phyloP scores from a whole-genome alignment of 2,888 invertebrate species.

The Octonoba sinensis region DNA sequence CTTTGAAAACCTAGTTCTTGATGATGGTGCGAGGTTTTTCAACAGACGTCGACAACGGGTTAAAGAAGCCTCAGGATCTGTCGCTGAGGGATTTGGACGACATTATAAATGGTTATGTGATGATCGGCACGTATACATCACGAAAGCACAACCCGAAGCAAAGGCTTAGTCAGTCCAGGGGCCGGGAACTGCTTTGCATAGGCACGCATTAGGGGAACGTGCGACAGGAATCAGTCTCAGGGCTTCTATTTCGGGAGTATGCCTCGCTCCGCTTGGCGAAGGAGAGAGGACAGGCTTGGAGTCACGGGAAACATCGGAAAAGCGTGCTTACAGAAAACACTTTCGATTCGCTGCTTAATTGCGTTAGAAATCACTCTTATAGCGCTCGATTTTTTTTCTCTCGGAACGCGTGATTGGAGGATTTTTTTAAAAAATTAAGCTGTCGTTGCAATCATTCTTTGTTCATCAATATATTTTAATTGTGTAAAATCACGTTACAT shows the following conservation, averaged over 20 bases:
- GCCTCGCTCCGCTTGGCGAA: not conserved
- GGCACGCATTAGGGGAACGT: conserved; percentile 43
- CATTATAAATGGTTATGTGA: conserved; percentile 62
- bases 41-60: conserved; percentile 29
- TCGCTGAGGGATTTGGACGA: conserved; percentile 51
- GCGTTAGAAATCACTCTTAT: too few species aligned
- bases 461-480: too few species aligned
- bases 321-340: too few species aligned
- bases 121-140: conserved; percentile 34
- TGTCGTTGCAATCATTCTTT: too few species aligned
- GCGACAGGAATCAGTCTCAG: not conserved
- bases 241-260: not conserved
- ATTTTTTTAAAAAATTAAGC: too few species aligned
- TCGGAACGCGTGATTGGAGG: too few species aligned
- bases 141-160: conserved; percentile 15
- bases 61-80: conserved; percentile 37
- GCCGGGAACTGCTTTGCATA: conserved; percentile 52
- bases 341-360: too few species aligned
- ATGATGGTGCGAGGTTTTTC: conserved; percentile 30
- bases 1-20: conserved; percentile 20
- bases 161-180: conserved; percentile 41
- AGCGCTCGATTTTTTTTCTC: too few species aligned
- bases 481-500: too few species aligned
- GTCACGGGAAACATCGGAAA: too few species aligned
- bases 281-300: too few species aligned